phyloP scores from a whole-genome alignment of 2,797 vertebrate genomes.

The Rhincodon typus region DNA sequence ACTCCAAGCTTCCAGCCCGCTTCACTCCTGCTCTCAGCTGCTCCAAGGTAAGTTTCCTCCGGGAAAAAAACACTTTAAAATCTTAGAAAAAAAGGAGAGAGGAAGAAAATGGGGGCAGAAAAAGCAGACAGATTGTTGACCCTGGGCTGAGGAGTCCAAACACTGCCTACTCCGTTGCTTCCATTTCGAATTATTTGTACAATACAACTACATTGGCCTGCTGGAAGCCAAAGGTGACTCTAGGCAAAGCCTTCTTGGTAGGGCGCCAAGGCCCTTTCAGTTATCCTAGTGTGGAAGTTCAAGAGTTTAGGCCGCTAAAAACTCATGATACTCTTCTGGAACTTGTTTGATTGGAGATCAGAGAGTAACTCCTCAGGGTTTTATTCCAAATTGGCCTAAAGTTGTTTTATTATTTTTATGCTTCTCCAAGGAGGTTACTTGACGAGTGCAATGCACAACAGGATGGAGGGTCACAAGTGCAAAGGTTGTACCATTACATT shows the following conservation, averaged over 20 bases:
- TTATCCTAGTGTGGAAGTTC: neutral
- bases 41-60: too few species aligned
- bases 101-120: too few species aligned
- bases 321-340: neutral
- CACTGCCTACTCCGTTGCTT: too few species aligned
- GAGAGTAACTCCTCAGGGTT: neutral
- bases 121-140: too few species aligned
- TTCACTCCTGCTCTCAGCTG: too few species aligned
- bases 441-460: neutral
- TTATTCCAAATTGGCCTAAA: neutral
- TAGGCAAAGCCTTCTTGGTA: neutral
- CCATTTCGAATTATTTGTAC: neutral
- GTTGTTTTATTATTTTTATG: neutral
- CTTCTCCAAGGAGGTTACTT: neutral
- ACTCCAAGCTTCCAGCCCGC: too few species aligned
- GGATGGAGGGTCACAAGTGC: neutral
- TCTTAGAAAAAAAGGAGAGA: too few species aligned
- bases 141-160: too few species aligned
- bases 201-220: neutral
- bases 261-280: neutral
- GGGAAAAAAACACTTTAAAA: too few species aligned
- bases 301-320: neutral
- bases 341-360: neutral
- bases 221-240: neutral
- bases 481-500: neutral